Evolutionary conservation across 2,797 vertebrate genomes (phyloP), one percentile per base, ranked within the genome.

Genomic region (Pagetopsis macropterus): DNA sequence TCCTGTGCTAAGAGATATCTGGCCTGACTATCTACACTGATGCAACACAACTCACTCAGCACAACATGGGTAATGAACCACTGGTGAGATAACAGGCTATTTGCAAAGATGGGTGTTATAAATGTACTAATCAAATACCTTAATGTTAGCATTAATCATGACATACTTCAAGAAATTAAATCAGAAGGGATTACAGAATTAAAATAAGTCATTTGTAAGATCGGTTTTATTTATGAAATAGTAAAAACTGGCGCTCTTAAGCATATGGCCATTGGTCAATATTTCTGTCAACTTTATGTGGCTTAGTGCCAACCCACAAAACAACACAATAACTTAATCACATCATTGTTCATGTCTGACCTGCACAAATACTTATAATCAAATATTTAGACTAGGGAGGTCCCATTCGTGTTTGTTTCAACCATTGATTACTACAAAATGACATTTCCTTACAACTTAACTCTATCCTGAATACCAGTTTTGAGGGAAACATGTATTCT

Each of bases 31-130:
- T 78, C 51, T 68, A 51, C 51, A 75, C 11, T 90, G 74, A 87
- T 82, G 70, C 66, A 90, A 91, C 70, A 76, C 13, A 37, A 33
- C 41, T 50, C 16, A 48, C 62, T 59, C 63, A 78, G 65, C 46
- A 73, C 44, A 66, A 45, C 65, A 61, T 56, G 52, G 21, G 27
- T 12, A 23, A 65, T 45, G 16, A 62, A 21, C 15, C 21, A 7
- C 21, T 14, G 14, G 5, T 55, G 61, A 73, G 44, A 70, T 76
- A 67, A 82, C 11, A 0, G 17, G 2, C 48, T 46, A 3, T 5
- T 63, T 2, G 45, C 33, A 14, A 37, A 65, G 70, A 59, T 46
- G 15, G 27, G 3, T n/a, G 3, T 48, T 46, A 5, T 21, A 27
- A 50, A 70, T 60, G 37, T 67, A 9, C 21, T 55, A 59, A 62